Percentiles rank a stretch among this genome's conserved stretches.
phyloP scores from a whole-genome alignment of 2,888 invertebrate species.

The Ophion slaviceki region DNA sequence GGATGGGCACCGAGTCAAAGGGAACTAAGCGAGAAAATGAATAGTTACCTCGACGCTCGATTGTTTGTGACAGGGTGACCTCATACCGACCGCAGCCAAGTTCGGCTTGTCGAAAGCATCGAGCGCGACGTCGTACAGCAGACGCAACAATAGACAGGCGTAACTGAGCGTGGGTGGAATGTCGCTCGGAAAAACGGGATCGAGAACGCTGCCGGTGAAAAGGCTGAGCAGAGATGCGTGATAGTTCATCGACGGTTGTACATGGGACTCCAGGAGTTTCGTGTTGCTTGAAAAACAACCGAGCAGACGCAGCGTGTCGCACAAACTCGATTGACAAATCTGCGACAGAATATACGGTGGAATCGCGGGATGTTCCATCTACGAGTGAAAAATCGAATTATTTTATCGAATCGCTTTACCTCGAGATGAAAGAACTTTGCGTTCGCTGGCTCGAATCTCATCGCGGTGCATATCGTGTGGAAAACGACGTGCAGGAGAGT shows the following conservation, averaged over 20 bases:
- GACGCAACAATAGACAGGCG: conserved; percentile 93
- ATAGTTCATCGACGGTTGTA: conserved; percentile 80
- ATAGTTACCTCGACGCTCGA: conserved; percentile 86
- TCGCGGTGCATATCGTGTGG: conserved; percentile 97
- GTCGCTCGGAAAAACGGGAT: conserved; percentile 88
- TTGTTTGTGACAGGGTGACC: conserved; percentile 87
- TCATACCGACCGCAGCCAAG: conserved; percentile 87
- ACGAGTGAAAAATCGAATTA: background rate
- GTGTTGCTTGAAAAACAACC: conserved; percentile 92
- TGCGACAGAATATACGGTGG: conserved; percentile 76
- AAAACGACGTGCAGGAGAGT: conserved; percentile 94
- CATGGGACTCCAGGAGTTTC: conserved; percentile 84
- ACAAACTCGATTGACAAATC: conserved; percentile 97
- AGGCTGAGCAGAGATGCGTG: conserved; percentile 87
- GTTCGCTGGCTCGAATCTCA: conserved; percentile 99
- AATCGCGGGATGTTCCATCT: background rate
- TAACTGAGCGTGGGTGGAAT: conserved; percentile 92
- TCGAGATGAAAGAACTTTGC: conserved; percentile 99
- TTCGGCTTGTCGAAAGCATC: conserved; percentile 97
- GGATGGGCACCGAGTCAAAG: too few species aligned
- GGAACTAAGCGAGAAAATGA: conserved; percentile 2
- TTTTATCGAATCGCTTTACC: conserved; percentile 83
- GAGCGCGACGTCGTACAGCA: conserved; percentile 97
- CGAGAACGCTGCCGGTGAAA: conserved; percentile 91
- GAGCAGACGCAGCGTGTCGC: conserved; percentile 95